phyloP scores from a whole-genome alignment of 1,140 invertebrate species.

The Homarus americanus region DNA sequence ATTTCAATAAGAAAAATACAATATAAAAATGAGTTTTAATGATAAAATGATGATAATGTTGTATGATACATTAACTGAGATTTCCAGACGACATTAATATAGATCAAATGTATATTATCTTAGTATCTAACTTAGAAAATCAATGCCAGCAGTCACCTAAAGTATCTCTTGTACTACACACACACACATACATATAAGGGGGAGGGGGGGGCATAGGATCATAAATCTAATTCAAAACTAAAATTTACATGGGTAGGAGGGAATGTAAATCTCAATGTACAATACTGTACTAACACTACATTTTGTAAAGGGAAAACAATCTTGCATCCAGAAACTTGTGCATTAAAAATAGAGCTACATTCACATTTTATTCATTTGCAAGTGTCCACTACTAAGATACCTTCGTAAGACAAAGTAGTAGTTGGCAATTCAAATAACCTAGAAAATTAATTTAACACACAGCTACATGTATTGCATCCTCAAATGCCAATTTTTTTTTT shows the following conservation, averaged over 20 bases:
- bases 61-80: constrained; percentile 19
- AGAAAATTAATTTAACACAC: neutral
- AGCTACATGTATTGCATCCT: neutral
- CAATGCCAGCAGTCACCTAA: neutral
- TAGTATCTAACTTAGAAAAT: neutral
- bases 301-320: neutral
- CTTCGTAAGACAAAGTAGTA: too few relatives aligned
- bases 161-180: neutral
- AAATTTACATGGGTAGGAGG: neutral
- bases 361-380: neutral
- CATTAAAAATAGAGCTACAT: neutral
- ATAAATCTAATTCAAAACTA: neutral
- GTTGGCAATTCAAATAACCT: too few relatives aligned
- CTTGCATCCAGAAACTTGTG: neutral
- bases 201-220: too few relatives aligned
- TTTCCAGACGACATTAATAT: constrained; percentile 1
- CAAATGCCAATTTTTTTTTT: neutral
- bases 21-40: constrained; percentile 23
- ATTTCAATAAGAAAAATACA: neutral
- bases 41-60: constrained; percentile 21
- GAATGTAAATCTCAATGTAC: neutral
- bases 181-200: neutral
- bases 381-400: neutral
- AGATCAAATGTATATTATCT: neutral
- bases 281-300: neutral